phyloP scores from a whole-genome alignment of 1,140 invertebrate genomes.

The Drosophila seguyi region DNA sequence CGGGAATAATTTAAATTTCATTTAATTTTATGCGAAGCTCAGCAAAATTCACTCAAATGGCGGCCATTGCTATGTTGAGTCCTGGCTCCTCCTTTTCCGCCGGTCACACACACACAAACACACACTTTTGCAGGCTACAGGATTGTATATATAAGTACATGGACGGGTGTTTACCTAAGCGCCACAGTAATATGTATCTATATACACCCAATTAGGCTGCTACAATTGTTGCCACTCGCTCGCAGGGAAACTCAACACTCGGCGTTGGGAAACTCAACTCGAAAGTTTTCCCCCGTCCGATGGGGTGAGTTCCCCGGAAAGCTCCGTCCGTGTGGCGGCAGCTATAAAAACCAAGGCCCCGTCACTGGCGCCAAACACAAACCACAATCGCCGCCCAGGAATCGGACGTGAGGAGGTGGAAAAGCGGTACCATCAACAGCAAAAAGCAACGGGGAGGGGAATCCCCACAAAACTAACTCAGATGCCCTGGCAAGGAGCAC shows the following conservation, averaged over 20 bases:
- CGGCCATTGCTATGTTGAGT: slow-evolving; percentile 64
- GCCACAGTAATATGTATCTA: slow-evolving; percentile 43
- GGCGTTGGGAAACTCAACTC: slow-evolving; percentile 63
- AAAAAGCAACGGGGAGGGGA: slow-evolving; percentile 2
- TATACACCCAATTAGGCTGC: slow-evolving; percentile 79
- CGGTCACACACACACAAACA: slow-evolving; percentile 36
- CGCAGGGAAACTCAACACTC: slow-evolving; percentile 60
- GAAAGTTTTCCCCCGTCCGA: slow-evolving; percentile 28
- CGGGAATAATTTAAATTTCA: slow-evolving; percentile 49
- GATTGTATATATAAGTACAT: slow-evolving; percentile 2
- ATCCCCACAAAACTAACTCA: neutral
- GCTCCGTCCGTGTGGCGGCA: slow-evolving; percentile 58
- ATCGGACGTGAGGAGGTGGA: slow-evolving; percentile 33
- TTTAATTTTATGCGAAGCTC: slow-evolving; percentile 57
- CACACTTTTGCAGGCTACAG: neutral
- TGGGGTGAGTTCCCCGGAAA: slow-evolving; percentile 37
- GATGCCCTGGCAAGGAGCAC: slow-evolving; percentile 66
- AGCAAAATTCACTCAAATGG: slow-evolving; percentile 36
- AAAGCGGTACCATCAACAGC: slow-evolving; percentile 1
- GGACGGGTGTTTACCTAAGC: slow-evolving; percentile 65
- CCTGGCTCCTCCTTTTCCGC: slow-evolving; percentile 68
- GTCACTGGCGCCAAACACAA: slow-evolving; percentile 75
- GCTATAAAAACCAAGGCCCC: slow-evolving; percentile 67
- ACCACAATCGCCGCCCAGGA: slow-evolving; percentile 58
- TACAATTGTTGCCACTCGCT: slow-evolving; percentile 75